Evolutionary conservation across 1,140 invertebrate genomes (phyloP).

Genomic region (Antheraea mylitta): DNA sequence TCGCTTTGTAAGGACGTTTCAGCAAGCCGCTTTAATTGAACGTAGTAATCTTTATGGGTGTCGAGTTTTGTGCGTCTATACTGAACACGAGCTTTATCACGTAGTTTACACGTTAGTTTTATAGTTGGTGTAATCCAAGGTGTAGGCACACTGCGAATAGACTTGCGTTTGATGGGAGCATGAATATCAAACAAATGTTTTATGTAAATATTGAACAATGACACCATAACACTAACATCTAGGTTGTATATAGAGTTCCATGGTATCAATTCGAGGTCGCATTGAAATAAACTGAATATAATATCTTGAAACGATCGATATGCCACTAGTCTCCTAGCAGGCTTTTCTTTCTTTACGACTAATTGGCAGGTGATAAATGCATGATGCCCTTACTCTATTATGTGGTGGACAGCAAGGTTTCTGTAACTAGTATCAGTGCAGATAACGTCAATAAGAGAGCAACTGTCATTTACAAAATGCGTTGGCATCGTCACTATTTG

Average conservation of each 20-base stretch:
- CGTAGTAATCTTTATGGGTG: slow-evolving; percentile 23
- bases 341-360: slow-evolving; percentile 17
- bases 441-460: slow-evolving; percentile 8
- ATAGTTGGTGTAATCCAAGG: slow-evolving; percentile 36
- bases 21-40: slow-evolving; percentile 18
- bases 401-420: slow-evolving; percentile 3
- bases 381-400: background rate
- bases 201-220: slow-evolving; percentile 24
- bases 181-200: slow-evolving; percentile 29
- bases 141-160: slow-evolving; percentile 16
- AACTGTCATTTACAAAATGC: slow-evolving; percentile 16
- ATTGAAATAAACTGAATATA: slow-evolving; percentile 14
- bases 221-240: slow-evolving; percentile 25
- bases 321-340: background rate
- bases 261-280: slow-evolving; percentile 17
- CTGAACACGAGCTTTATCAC: slow-evolving; percentile 26
- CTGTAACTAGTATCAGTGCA: background rate
- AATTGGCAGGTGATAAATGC: slow-evolving; percentile 15
- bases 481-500: slow-evolving; percentile 14
- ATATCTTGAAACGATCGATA: slow-evolving; percentile 15
- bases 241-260: slow-evolving; percentile 14
- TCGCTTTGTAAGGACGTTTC: slow-evolving; percentile 20
- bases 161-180: slow-evolving; percentile 21
- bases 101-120: slow-evolving; percentile 27
- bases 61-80: slow-evolving; percentile 19